Evolutionary conservation across 2,113 vertebrate genomes (phyloP), one percentile per base, ranked within the genome.

Genomic region (Emydura subglobosa): DNA sequence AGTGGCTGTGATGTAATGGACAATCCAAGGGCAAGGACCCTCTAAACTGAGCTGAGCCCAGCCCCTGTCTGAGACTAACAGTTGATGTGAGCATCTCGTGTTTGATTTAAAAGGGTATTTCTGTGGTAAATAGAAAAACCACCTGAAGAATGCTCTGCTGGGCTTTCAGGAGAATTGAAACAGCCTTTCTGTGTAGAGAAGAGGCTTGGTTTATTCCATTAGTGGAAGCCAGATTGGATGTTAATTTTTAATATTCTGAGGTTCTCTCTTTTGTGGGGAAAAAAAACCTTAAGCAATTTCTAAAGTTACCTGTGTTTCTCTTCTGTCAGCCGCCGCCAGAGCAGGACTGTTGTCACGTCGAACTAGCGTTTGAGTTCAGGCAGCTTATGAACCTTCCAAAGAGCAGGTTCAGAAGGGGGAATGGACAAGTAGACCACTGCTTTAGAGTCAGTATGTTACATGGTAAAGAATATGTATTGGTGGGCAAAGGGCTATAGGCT

Each of bases 131-230:
- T 27, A 51, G 91, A 91, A 83, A 78, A 93, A 94, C 84, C 79
- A 83, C 91, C 82, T 89, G 74, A 55, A 86, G 90, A 61, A 85
- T 31, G 72, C 74, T 93, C n/a, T 86, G 82, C n/a, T 61, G 85
- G 74, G 79, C 91, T 92, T 83, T 83, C 50, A 74, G 89, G 94
- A 94, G 74, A 53, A 91, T 86, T 95, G 47, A 95, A 83, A 88
- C 88, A 8, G 72, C 85, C 24, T 2, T 10, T 93, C 80, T 95
- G 72, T 65, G 92, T 79, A 72, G 34, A 93, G 91, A 94, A 68
- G 65, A 54, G 92, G 85, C 55, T 12, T 86, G 78, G 44, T 42
- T 74, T 82, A 83, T 95, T 90, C 81, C 74, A 34, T 27, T 90
- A 61, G 87, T 93, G 93, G 95, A 89, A 91, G 76, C 90, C 42